These are phyloP conservation scores for Halcyon malimbica DNA, from an alignment of 2,113 vertebrate genomes.

Conservation along the genomic window DNA sequence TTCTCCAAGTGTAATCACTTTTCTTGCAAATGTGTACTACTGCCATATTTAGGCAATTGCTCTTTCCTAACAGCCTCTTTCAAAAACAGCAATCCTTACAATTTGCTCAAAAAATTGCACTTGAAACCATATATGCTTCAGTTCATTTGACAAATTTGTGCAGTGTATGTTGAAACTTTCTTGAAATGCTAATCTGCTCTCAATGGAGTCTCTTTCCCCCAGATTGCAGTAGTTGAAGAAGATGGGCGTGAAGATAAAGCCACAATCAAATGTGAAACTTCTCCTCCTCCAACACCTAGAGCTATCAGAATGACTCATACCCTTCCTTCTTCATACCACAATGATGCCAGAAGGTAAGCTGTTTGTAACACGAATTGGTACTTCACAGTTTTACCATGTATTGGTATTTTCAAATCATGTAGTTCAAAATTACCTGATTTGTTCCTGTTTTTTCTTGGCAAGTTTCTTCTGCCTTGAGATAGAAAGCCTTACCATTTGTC, in stretches of 20 bases:
- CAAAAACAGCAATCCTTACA: not conserved
- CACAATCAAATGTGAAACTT: conserved; percentile 98
- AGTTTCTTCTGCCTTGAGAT: not conserved
- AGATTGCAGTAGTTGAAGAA: conserved; percentile 96
- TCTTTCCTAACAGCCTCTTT: not conserved
- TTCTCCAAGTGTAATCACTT: not conserved
- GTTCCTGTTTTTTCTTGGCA: not conserved
- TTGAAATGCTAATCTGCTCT: not conserved
- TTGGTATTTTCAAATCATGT: not conserved
- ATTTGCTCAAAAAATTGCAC: not conserved
- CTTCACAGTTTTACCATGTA: not conserved
- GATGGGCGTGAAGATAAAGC: conserved; percentile 97
- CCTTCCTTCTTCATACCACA: conserved; percentile 95
- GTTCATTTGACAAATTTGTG: not conserved
- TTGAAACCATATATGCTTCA: not conserved
- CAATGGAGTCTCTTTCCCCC: not conserved
- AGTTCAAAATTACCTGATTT: not conserved
- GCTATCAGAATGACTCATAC: conserved; percentile 96
- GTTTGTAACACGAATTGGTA: not conserved
- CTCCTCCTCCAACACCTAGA: conserved; percentile 93
- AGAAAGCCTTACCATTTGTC: not conserved
- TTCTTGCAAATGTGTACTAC: not conserved
- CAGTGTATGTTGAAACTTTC: not conserved
- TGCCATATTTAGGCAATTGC: not conserved
- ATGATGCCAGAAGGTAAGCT: conserved; percentile 89